Evolutionary conservation across 2,797 vertebrate species (phyloP), one percentile per base, ranked within the genome.

Genomic region (Arctocebus calabarensis): DNA sequence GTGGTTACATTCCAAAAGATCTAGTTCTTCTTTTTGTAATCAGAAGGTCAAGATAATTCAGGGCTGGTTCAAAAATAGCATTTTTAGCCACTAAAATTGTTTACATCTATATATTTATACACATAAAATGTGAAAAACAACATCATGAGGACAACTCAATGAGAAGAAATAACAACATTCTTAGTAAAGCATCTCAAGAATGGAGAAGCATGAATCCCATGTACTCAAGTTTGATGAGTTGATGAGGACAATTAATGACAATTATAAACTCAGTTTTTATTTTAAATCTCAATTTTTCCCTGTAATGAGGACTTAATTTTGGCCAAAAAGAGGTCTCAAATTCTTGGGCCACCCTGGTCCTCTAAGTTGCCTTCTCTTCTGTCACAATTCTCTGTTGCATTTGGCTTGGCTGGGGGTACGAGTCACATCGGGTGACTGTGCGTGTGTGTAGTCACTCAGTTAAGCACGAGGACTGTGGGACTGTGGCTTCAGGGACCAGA

Each of bases 41-140:
- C 84, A 81, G 78, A 96, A 94, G 92, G 91, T 96, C 96, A 96
- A 88, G 52, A 90, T 78, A 94, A 96, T 84, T 97, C 92, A 96
- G 29, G 40, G 37, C 95, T 62, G 55, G 88, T 70, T 90, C 95
- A 89, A 57, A 95, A 95, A 82, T 66, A 91, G 87, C 71, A 94
- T 66, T 52, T 77, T n/a, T 61, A 22, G 19, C 81, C 90, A 84
- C 91, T 91, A 89, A 91, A 81, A 93, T 4, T 90, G 48, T 43
- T 91, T 94, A 84, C 1, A 68, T 40, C 32, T 14, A 82, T 12
- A 89, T 32, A 48, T 23, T 82, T 29, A 89, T 4, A 52, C 20
- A 93, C 32, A 73, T 4, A 93, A 81, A 91, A 78, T 4, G 29
- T 0, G 2, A 45, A 40, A 85, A 95, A 68, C 64, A 93, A 87